Conservation (phyloP, 2,888 invertebrate genomes). For the Rhimphoctona megacephalus region DNA sequence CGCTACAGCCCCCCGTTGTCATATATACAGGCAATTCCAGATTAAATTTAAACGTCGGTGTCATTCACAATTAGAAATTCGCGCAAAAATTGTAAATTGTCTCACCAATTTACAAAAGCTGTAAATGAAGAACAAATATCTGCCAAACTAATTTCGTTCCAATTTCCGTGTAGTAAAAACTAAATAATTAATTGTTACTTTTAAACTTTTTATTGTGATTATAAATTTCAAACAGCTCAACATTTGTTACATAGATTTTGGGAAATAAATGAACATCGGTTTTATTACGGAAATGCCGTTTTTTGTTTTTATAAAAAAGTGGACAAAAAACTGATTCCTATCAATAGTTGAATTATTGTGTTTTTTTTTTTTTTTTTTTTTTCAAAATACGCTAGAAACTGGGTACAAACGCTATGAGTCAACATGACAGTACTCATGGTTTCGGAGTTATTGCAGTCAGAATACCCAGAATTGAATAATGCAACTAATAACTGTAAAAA, state of each 20-base stretch:
- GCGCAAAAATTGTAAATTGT: background rate
- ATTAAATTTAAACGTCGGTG: background rate
- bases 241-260: no score
- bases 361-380: background rate
- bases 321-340: background rate
- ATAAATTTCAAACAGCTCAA: no score
- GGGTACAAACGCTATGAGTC: background rate
- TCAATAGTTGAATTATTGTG: background rate
- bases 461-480: background rate
- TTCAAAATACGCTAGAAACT: background rate
- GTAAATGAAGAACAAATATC: background rate
- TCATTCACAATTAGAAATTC: background rate
- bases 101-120: background rate
- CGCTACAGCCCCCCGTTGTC: slow-evolving; percentile 13
- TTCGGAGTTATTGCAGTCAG: background rate
- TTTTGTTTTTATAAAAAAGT: no score
- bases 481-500: no score
- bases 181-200: no score
- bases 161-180: no score
- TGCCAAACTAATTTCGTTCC: background rate
- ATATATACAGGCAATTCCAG: background rate
- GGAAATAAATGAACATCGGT: no score
- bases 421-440: background rate
- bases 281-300: no score
- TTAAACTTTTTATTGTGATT: no score